Conservation (phyloP, 1,140 invertebrate species). For the Euborellia annulipes region DNA sequence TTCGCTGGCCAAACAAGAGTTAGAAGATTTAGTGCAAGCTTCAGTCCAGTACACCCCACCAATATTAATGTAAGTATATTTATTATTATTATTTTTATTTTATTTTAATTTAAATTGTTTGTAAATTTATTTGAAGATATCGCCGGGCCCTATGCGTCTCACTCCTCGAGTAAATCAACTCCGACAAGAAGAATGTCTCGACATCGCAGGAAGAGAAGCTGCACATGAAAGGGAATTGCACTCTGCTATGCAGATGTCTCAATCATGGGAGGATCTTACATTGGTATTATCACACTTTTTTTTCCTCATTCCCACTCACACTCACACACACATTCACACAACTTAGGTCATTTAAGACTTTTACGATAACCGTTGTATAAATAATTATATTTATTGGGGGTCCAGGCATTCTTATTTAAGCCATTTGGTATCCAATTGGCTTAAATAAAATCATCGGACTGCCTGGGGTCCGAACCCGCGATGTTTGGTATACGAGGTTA, state of each 20-base stretch:
- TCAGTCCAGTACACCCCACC: conserved; percentile 43
- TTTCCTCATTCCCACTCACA: too few relatives aligned
- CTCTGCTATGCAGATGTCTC: conserved; percentile 75
- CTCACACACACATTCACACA: too few relatives aligned
- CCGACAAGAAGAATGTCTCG: conserved; percentile 72
- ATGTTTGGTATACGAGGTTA: too few relatives aligned
- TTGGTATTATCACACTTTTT: conserved; percentile 42
- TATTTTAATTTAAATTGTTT: background rate
- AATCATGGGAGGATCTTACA: conserved; percentile 75
- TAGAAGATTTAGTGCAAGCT: conserved; percentile 69
- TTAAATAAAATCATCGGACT: too few relatives aligned
- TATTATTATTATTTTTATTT: background rate
- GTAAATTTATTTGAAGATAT: conserved; percentile 14
- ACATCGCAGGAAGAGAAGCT: conserved; percentile 59
- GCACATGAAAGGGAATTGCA: conserved; percentile 80
- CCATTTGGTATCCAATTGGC: too few relatives aligned
- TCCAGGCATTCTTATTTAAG: too few relatives aligned
- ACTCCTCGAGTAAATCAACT: conserved; percentile 71
- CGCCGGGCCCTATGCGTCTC: conserved; percentile 42
- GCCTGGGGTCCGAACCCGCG: too few relatives aligned
- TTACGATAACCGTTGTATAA: too few relatives aligned
- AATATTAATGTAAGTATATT: conserved; percentile 28
- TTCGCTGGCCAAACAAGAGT: conserved; percentile 44
- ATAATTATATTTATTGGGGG: too few relatives aligned
- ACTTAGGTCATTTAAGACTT: too few relatives aligned